phyloP scores from a whole-genome alignment of 2,113 vertebrate genomes.

The Brienomyrus longianalis region DNA sequence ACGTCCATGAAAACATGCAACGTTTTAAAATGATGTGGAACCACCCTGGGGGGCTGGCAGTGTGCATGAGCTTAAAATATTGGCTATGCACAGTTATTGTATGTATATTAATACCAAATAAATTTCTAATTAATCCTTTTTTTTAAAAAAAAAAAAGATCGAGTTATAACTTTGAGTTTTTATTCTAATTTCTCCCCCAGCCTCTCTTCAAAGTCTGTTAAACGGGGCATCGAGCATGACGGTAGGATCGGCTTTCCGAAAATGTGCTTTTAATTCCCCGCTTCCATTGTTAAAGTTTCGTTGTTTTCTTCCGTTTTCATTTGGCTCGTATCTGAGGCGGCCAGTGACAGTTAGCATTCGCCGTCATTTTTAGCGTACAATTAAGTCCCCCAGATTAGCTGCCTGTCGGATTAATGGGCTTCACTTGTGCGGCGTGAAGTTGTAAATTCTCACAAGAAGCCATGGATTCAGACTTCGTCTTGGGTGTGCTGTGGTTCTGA shows the following conservation, averaged over 20 bases:
- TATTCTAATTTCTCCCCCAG: not conserved
- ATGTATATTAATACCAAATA: slow-evolving; percentile 21
- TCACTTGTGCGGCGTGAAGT: not conserved
- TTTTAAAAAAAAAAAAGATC: slow-evolving; percentile 2
- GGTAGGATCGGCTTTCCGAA: not conserved
- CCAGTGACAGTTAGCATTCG: not conserved
- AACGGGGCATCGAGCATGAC: not conserved
- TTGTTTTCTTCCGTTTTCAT: not conserved
- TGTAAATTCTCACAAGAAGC: not conserved
- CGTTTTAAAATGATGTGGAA: slow-evolving; percentile 11
- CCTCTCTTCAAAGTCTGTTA: not conserved
- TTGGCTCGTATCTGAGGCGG: not conserved
- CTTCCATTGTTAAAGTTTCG: not conserved
- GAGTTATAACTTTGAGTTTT: slow-evolving; percentile 20
- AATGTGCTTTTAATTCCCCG: not conserved
- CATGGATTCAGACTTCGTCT: not conserved
- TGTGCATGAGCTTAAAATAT: slow-evolving; percentile 29
- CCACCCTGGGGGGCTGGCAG: not conserved
- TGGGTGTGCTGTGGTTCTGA: not conserved
- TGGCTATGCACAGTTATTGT: slow-evolving; percentile 23
- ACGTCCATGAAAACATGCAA: not conserved
- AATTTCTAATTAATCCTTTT: slow-evolving; percentile 27
- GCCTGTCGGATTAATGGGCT: not conserved
- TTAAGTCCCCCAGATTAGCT: not conserved
- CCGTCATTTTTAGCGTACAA: not conserved